Conservation (phyloP, 2,888 invertebrate species). For the Biston stratarius region DNA sequence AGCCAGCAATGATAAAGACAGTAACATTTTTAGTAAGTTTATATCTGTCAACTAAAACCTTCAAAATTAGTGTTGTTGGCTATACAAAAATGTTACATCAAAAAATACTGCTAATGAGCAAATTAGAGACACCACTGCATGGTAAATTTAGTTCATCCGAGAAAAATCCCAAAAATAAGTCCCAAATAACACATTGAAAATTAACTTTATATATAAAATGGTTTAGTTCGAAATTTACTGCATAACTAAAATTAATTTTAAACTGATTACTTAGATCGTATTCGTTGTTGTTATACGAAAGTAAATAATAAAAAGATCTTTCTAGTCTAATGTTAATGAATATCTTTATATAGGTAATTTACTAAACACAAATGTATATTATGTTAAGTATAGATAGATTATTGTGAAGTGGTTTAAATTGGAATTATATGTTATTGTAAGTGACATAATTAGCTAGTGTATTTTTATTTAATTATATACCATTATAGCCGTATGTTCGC, state of each 20-base stretch:
- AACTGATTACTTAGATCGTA: slow-evolving; percentile 33
- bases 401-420: slow-evolving; percentile 19
- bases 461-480: slow-evolving; percentile 23
- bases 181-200: background rate
- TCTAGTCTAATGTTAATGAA: slow-evolving; percentile 48
- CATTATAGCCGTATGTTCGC: background rate
- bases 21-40: too few species aligned
- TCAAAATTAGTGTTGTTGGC: too few species aligned
- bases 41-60: too few species aligned
- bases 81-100: too few species aligned
- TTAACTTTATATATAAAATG: background rate
- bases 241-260: background rate
- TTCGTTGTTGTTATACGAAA: slow-evolving; percentile 41
- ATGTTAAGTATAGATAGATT: slow-evolving; percentile 34
- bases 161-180: too few species aligned
- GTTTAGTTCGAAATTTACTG: background rate
- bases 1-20: too few species aligned
- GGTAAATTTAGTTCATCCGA: too few species aligned
- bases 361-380: slow-evolving; percentile 28
- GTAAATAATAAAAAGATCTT: slow-evolving; percentile 33
- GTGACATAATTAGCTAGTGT: slow-evolving; percentile 18
- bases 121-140: too few species aligned
- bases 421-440: slow-evolving; percentile 22
- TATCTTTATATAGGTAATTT: slow-evolving; percentile 24
- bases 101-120: too few species aligned